Percentiles rank a stretch among this genome's conserved stretches.
Conservation (phyloP, 2,113 vertebrate species). For the Cynopterus brachyotis region DNA sequence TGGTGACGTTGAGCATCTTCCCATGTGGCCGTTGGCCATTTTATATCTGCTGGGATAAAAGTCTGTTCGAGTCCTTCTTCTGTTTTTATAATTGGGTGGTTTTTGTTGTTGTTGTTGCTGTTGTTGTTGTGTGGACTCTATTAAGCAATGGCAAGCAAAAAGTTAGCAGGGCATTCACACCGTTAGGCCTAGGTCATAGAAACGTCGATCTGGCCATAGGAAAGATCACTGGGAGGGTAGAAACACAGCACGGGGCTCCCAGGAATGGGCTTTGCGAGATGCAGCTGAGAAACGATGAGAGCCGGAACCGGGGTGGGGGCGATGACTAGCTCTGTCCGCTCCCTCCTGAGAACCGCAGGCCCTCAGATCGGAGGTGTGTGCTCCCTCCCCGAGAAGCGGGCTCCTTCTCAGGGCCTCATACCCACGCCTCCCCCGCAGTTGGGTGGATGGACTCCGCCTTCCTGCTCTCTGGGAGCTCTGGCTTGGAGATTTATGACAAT, state of each 20-base stretch:
- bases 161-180: neutral
- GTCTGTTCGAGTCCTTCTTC: neutral
- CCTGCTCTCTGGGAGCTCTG: neutral
- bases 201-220: neutral
- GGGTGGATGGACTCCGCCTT: neutral
- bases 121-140: neutral
- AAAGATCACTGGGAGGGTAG: neutral
- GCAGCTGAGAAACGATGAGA: neutral
- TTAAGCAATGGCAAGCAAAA: neutral
- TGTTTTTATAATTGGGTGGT: neutral
- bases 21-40: neutral
- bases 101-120: neutral
- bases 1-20: neutral
- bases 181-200: neutral
- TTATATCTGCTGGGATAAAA: neutral
- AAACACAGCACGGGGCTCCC: neutral
- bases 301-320: neutral
- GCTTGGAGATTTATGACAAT: neutral
- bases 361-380: neutral
- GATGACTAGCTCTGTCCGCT: neutral
- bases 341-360: neutral
- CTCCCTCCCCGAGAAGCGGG: neutral
- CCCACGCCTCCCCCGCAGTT: neutral
- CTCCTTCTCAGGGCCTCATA: neutral
- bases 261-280: neutral